phyloP scores from a whole-genome alignment of 2,113 vertebrate genomes.

The Sander vitreus region DNA sequence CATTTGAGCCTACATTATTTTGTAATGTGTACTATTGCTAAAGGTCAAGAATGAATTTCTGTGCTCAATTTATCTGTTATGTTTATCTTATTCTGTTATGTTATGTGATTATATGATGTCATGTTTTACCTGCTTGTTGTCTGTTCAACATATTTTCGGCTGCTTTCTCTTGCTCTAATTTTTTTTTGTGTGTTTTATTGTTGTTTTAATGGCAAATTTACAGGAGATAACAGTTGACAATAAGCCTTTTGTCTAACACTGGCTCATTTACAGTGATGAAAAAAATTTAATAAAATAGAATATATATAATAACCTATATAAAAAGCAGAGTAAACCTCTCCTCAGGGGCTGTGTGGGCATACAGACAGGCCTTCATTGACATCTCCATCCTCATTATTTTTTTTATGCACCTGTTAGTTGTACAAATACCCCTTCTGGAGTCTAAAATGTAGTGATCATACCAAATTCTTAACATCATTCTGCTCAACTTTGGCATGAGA shows the following conservation, averaged over 20 bases:
- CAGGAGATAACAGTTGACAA: neutral
- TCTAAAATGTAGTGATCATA: constrained; percentile 6
- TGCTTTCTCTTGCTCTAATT: neutral
- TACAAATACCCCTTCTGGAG: constrained; percentile 13
- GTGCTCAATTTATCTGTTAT: neutral
- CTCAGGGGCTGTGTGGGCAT: neutral
- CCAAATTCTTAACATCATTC: neutral
- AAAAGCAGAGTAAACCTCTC: too few species aligned
- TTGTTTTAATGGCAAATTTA: neutral
- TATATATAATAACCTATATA: too few species aligned
- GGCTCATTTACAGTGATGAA: neutral
- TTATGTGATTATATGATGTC: neutral
- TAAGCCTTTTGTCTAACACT: neutral
- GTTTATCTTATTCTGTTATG: neutral
- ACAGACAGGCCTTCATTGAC: neutral
- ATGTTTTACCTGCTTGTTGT: neutral
- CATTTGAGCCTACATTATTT: constrained; percentile 9
- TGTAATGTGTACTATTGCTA: neutral
- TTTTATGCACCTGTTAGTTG: constrained; percentile 13
- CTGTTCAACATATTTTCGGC: neutral
- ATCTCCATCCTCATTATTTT: neutral
- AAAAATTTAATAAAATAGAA: neutral
- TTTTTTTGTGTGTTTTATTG: neutral
- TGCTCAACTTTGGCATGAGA: constrained; percentile 6
- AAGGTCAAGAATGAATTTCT: neutral